Evolutionary conservation across 2,888 invertebrate genomes (phyloP), one percentile per base, ranked within the genome.

Genomic region (Agrochola circellaris): DNA sequence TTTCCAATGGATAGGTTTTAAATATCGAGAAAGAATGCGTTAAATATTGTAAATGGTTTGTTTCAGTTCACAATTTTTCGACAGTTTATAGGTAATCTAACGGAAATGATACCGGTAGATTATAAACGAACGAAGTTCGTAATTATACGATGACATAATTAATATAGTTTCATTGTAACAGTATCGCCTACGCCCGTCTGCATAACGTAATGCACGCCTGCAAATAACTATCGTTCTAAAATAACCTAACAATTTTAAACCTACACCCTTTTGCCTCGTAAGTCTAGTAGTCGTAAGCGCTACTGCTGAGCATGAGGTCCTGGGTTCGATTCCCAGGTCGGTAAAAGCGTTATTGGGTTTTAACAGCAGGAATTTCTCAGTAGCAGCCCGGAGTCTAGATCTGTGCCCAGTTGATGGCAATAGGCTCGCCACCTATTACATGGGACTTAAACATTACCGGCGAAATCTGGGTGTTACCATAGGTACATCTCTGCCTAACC

Each of bases 161-260:
- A 45, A 38, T 23, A n/a, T 45, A 45, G 38, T 62, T 51, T 68
- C 34, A 66, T 42, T 60, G 60, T 65, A 34, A 74, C 23, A 60
- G 38, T 38, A 42, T 71, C 34, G 48, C 56, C 30, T 38, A 71
- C 66, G 26, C 23, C 51, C 61, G 34, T 42, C 56, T 30, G 13
- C 6, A 56, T 64, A 60, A 75, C 64, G 42, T 74, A 73, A 73
- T n/a, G 54, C 51, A n/a, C 42, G 45, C 6, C 17, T 51, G 66
- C 20, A 66, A 66, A 62, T 77, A 77, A 45, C 13, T 34, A 30
- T 73, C 20, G 11, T 23, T 68, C 3, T 79, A 61, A 65, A 75
- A 65, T 75, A 34, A 74, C 17, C 66, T 51, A 42, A 34, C 56
- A 56, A 48, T 42, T 68, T 56, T 56, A 48, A n/a, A 67, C 15